Evolutionary conservation across 2,888 invertebrate species (phyloP), one percentile per base, ranked within the genome.

Genomic region (Diachrysia chrysitis): DNA sequence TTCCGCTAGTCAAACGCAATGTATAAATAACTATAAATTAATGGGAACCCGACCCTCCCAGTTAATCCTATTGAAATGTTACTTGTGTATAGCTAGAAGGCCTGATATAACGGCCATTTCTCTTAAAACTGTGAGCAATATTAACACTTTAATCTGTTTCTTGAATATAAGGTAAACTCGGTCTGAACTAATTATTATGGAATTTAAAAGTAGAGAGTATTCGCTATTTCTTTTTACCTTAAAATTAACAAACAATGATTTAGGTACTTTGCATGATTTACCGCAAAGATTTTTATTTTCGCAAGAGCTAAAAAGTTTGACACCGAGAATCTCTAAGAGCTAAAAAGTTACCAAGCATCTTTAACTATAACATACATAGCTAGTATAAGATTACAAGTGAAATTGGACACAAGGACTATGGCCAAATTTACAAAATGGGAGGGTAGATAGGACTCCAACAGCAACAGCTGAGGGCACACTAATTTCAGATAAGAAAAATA

Each of bases 1-100:
- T 77, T 82, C 82, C 82, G 82, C 66, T 79, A 75, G 73, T 66
- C 68, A 71, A 71, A 63, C 58, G 58, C 58, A 60, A 46, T 48
- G 19, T 51, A 51, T 51, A 51, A 51, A 51, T 62, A 63, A 53
- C 79, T 74, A 75, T 81, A 66, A 81, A 67, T 70, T 69, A 77
- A 73, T 64, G 63, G 75, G 71, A 68, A 71, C 78, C 67, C 79
- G 69, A 69, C 29, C 32, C 59, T 66, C 54, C 62, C 58, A 65
- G 63, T 63, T 69, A 71, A 79, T 82, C 69, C 67, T 42, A 67
- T 73, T 71, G 59, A 32, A 67, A 65, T 51, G 9, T 48, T 17
- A 48, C 48, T 48, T 17, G 19, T 10, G 53, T 51, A 32, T n/a
- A 17, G 1, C n/a, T 48, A 48, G 10, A 29, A 25, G 25, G 25